Conservation (phyloP, 1,140 invertebrate species). For the Aphelenchoides besseyi region DNA sequence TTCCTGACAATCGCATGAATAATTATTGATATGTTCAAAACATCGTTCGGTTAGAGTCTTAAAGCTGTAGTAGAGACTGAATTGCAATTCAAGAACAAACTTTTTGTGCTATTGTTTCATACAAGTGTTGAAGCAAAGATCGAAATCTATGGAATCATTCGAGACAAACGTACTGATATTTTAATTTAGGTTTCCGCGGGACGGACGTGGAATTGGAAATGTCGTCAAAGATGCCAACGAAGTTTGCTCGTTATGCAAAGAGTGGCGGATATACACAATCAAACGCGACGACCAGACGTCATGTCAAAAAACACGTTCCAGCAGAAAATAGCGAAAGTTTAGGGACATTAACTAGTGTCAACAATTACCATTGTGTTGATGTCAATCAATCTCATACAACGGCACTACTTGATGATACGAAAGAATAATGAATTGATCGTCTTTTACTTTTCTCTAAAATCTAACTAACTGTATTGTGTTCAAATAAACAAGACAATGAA, state of each 20-base stretch:
- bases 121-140: not conserved
- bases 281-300: not conserved
- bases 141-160: too few relatives aligned
- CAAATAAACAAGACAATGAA: not conserved
- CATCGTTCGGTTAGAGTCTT: too few relatives aligned
- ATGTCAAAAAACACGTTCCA: not conserved
- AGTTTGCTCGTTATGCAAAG: conserved; percentile 20
- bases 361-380: not conserved
- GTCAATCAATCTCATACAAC: not conserved
- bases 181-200: too few relatives aligned
- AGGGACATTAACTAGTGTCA: not conserved
- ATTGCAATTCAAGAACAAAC: not conserved
- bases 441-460: not conserved
- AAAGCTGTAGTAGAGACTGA: too few relatives aligned
- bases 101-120: not conserved
- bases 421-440: not conserved
- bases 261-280: not conserved
- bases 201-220: not conserved
- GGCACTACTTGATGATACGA: not conserved
- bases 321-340: not conserved
- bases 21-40: too few relatives aligned
- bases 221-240: conserved; percentile 3
- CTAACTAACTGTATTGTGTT: not conserved
- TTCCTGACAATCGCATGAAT: too few relatives aligned
- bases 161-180: too few relatives aligned